phyloP scores from a whole-genome alignment of 2,888 invertebrate species.

The Pachycephus smyrnensis region DNA sequence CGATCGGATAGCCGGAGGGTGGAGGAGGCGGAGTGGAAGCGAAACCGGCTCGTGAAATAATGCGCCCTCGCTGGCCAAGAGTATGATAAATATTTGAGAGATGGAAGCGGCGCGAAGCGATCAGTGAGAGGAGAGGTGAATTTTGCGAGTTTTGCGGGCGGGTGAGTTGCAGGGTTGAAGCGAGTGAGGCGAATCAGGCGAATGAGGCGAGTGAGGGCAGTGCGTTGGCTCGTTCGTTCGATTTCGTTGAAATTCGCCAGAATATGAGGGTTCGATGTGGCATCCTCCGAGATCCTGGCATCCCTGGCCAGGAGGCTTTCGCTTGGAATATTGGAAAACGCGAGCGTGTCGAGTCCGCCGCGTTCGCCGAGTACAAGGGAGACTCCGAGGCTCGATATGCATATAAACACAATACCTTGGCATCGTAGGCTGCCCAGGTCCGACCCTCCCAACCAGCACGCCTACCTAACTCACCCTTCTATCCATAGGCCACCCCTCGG shows the following conservation, averaged over 20 bases:
- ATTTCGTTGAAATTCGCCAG: slow-evolving; percentile 65
- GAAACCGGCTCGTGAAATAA: slow-evolving; percentile 2
- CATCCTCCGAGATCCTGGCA: slow-evolving; percentile 12
- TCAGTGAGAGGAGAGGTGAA: no score
- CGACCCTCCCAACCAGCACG: no score
- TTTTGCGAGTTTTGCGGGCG: slow-evolving; percentile 30
- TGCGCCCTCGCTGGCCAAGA: slow-evolving; percentile 38
- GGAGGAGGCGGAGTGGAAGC: neutral
- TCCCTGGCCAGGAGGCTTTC: slow-evolving; percentile 52
- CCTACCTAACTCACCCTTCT: no score
- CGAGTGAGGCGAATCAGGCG: no score
- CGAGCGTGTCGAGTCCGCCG: slow-evolving; percentile 43
- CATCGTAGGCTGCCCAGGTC: slow-evolving; percentile 34
- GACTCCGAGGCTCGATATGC: slow-evolving; percentile 61
- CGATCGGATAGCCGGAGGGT: slow-evolving; percentile 13
- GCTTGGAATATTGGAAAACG: slow-evolving; percentile 66
- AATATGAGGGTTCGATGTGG: slow-evolving; percentile 61
- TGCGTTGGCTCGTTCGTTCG: slow-evolving; percentile 48
- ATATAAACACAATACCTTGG: slow-evolving; percentile 66
- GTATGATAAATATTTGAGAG: slow-evolving; percentile 60
- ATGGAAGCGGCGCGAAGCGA: neutral
- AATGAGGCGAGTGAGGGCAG: neutral
- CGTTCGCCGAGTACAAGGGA: slow-evolving; percentile 44
- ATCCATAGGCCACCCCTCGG: no score
- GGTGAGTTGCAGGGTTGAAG: no score